Base-by-base conservation (phyloP, 2,797 vertebrate species). In the Taeniopygia guttata region DNA sequence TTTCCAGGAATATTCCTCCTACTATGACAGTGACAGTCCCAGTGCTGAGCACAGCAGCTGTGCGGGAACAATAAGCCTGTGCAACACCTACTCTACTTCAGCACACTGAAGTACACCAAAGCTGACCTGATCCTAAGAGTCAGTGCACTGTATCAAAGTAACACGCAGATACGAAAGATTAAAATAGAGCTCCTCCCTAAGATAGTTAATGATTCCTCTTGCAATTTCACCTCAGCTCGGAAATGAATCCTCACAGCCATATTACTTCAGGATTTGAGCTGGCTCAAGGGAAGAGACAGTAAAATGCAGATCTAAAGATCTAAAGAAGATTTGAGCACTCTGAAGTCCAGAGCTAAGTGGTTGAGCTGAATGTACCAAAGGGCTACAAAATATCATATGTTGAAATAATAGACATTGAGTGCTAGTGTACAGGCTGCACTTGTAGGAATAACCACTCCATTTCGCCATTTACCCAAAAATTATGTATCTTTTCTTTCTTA, bases 221-320 rank as follows among this genome's bases (percentile, higher is more conserved):
- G 3, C 59, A 79, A 27, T n/a, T 49, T 49, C 25, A 16, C 3
- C 22, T 69, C 30, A 32, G 56, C 29, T 79, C 55, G 80, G 43
- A 76, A 77, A 74, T 20, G 0, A 34, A 67, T 66, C 15, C 8
- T 1, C 21, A 23, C 16, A 29, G 13, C 6, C 1, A 0, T 42
- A 30, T 60, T 34, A 54, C 18, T 73, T 60, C 27, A 68, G 25
- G 13, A 75, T 56, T 34, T 64, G 42, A 58, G 21, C 10, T 72
- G 23, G 9, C 10, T 78, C 18, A 56, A 38, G 20, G 17, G 4
- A 7, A 63, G 16, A 80, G 25, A 56, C 3, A 6, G 3, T n/a
- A 68, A 84, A 77, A 84, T 19, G 21, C 11, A 70, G 22, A 62
- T n/a, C 30, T 54, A 8, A 18, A 70, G 22, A 62, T n/a, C 30